Base-by-base conservation (phyloP, 2,888 invertebrate species). In the Nowickia ferox region DNA sequence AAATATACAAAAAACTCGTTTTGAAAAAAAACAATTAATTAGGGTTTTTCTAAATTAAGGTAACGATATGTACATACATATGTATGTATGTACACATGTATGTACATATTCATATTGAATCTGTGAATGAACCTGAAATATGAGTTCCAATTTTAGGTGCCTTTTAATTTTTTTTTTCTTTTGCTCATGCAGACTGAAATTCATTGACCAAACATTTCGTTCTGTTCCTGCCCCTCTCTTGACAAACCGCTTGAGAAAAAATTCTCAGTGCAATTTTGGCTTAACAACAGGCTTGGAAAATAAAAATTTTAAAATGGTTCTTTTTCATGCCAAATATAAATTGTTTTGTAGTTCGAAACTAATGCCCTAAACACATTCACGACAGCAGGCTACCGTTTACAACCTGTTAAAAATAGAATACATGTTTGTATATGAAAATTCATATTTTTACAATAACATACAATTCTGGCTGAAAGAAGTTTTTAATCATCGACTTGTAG, bases 111-210 rank as follows among this genome's bases (percentile, higher is more conserved):
- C 8, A 8, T 53, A 89, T 30, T 88, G 86, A 88, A 88, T 84
- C 84, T 87, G 87, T 87, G 87, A 87, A 89, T 89, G 88, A 89
- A 87, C 88, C 88, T 87, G 88, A 89, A 88, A 88, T 88, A 75
- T 80, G 87, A 89, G 87, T 76, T 82, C 48, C 11, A 69, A 48
- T 84, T 75, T 85, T 46, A 71, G 55, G 63, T 71, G 78, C 59
- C 59, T 55, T 69, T 69, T 57, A 44, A 44, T 17, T 30, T 44
- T 55, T 46, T 61, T 44, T 44, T 38, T 71, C 5, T 11, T 9
- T 66, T 63, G 17, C 63, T 69, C n/a, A 42, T 66, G 30, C 59
- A 42, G n/a, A 17, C 65, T 72, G 66, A 9, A 63, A 53, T 78
- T 78, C 75, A 74, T 84, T 79, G 69, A 69, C 53, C 48, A 74